Evolutionary conservation across 1,140 invertebrate genomes (phyloP).

Genomic region (Leptinotarsa defecta): DNA sequence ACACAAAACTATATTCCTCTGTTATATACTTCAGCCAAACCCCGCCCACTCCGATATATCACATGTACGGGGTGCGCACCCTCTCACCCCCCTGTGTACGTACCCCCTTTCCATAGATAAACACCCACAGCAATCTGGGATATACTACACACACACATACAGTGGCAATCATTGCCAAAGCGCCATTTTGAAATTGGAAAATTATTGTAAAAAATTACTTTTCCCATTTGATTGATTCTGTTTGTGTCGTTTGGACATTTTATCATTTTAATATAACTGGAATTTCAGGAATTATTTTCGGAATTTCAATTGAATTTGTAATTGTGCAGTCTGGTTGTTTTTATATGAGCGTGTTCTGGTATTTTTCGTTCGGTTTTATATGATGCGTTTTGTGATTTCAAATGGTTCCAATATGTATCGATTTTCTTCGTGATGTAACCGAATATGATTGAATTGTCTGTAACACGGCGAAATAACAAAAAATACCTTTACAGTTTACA

Average conservation of each 20-base stretch:
- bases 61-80: slow-evolving; percentile 37
- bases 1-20: slow-evolving; percentile 43
- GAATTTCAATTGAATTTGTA: neutral
- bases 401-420: too few relatives aligned
- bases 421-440: too few relatives aligned
- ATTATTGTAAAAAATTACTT: slow-evolving; percentile 25
- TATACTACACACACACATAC: slow-evolving; percentile 28
- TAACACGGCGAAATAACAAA: too few relatives aligned
- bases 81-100: slow-evolving; percentile 34
- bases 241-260: slow-evolving; percentile 14
- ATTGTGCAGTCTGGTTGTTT: neutral
- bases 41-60: slow-evolving; percentile 43
- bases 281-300: neutral
- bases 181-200: slow-evolving; percentile 41
- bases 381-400: too few relatives aligned
- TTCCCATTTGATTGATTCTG: slow-evolving; percentile 25
- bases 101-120: slow-evolving; percentile 37
- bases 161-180: slow-evolving; percentile 34
- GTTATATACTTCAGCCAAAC: slow-evolving; percentile 39
- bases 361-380: too few relatives aligned
- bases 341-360: neutral
- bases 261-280: neutral
- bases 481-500: too few relatives aligned
- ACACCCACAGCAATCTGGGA: slow-evolving; percentile 33
- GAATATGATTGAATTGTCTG: too few relatives aligned